phyloP scores from a whole-genome alignment of 2,888 invertebrate species.

The Metalampra italica region DNA sequence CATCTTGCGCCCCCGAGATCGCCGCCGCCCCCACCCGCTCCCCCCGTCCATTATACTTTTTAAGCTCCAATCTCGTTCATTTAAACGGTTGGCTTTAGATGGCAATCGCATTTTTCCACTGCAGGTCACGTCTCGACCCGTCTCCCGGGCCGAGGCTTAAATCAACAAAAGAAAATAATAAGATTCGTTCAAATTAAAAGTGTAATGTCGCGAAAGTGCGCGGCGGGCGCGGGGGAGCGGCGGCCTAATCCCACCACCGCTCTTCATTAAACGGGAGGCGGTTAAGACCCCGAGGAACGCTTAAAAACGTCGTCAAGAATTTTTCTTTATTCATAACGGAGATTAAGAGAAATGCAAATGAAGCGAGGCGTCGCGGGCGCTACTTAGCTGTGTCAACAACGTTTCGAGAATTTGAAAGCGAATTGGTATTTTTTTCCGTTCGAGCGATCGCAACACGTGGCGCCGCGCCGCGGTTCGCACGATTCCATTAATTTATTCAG shows the following conservation, averaged over 20 bases:
- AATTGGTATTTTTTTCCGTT: conserved; percentile 40
- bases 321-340: conserved; percentile 78
- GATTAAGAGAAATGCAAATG: conserved; percentile 78
- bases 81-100: conserved; percentile 85
- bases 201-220: conserved; percentile 79
- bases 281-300: conserved; percentile 50
- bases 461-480: conserved; percentile 5
- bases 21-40: conserved; percentile 67
- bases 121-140: conserved; percentile 82
- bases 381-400: conserved; percentile 77
- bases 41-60: conserved; percentile 83
- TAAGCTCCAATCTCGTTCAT: conserved; percentile 85
- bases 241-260: conserved; percentile 59
- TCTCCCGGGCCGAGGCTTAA: conserved; percentile 80
- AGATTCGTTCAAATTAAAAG: conserved; percentile 86
- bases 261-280: conserved; percentile 68
- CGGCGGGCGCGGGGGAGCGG: conserved; percentile 33
- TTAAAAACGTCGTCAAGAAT: conserved; percentile 69
- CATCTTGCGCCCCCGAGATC: conserved; percentile 74
- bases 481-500: conserved; percentile 15
- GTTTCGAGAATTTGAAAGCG: conserved; percentile 41
- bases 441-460: conserved; percentile 22
- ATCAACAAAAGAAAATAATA: conserved; percentile 84
- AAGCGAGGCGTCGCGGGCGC: conserved; percentile 64
- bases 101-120: conserved; percentile 85